A percentile compares a stretch with the other conserved stretches of the same genome.
These are phyloP conservation scores for Leptinotarsa texana DNA, from an alignment of 1,140 invertebrate genomes.

Conservation along the genomic window DNA sequence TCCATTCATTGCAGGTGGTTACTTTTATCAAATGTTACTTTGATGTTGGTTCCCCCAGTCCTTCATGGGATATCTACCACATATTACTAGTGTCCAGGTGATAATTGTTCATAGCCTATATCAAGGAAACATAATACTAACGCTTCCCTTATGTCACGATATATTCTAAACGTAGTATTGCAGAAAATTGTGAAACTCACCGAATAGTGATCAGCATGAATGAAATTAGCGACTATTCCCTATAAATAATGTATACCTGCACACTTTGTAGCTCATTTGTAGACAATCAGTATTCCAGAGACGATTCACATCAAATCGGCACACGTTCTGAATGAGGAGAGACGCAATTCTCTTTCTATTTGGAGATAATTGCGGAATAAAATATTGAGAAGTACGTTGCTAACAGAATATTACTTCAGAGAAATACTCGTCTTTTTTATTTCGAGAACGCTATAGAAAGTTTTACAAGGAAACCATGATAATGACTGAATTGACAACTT, in stretches of 20 bases:
- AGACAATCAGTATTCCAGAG: constrained; percentile 15
- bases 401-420: neutral
- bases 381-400: neutral
- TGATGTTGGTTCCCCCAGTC: too few species aligned
- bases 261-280: neutral
- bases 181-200: neutral
- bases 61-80: too few species aligned
- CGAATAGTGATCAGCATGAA: neutral
- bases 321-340: constrained; percentile 15
- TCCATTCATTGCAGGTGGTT: too few species aligned
- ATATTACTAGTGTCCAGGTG: too few species aligned
- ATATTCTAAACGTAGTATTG: neutral
- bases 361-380: constrained; percentile 6
- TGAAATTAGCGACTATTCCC: neutral
- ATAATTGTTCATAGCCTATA: too few species aligned
- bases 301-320: constrained; percentile 7
- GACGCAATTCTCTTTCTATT: constrained; percentile 11
- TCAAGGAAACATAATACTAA: too few species aligned
- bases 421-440: neutral
- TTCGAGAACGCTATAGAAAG: neutral
- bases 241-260: constrained; percentile 16
- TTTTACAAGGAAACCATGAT: too few species aligned
- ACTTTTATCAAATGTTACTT: too few species aligned
- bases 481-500: too few species aligned
- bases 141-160: too few species aligned